These are phyloP conservation scores for Poeciliopsis prolifica DNA, from an alignment of 2,113 vertebrate genomes.

Conservation along the genomic window DNA sequence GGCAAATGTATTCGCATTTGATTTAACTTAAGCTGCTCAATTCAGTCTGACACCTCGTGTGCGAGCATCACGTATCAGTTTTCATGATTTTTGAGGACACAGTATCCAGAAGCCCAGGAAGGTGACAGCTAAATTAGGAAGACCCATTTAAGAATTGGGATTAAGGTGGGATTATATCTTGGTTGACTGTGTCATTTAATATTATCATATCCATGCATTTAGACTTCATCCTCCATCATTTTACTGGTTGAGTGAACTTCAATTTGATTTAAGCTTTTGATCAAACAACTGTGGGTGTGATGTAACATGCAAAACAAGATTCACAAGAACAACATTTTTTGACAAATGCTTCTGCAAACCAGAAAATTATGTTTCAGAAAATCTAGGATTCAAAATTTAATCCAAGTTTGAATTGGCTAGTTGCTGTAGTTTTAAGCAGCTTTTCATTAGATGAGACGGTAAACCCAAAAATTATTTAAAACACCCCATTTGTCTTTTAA, in stretches of 20 bases:
- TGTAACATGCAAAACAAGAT: not conserved
- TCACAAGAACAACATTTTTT: too few species aligned
- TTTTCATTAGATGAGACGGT: too few species aligned
- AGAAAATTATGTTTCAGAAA: too few species aligned
- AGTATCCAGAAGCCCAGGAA: not conserved
- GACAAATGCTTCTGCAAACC: too few species aligned
- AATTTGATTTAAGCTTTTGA: too few species aligned
- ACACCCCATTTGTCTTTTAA: not conserved
- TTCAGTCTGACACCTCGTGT: conserved; percentile 42
- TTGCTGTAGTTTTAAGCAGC: not conserved
- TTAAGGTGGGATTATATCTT: not conserved
- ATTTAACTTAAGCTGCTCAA: conserved; percentile 31
- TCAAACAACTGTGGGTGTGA: not conserved
- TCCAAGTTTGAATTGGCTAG: too few species aligned
- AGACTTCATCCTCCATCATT: not conserved
- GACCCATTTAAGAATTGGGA: not conserved
- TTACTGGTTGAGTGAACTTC: not conserved
- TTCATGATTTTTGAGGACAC: conserved; percentile 21
- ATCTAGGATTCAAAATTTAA: too few species aligned
- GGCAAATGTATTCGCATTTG: conserved; percentile 37
- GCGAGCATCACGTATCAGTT: conserved; percentile 7
- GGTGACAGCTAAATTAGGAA: not conserved
- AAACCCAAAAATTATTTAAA: not conserved
- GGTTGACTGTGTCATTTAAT: not conserved
- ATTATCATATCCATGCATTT: not conserved